Evolutionary conservation across 2,113 vertebrate genomes (phyloP).

Genomic region (Cisticola juncidis): DNA sequence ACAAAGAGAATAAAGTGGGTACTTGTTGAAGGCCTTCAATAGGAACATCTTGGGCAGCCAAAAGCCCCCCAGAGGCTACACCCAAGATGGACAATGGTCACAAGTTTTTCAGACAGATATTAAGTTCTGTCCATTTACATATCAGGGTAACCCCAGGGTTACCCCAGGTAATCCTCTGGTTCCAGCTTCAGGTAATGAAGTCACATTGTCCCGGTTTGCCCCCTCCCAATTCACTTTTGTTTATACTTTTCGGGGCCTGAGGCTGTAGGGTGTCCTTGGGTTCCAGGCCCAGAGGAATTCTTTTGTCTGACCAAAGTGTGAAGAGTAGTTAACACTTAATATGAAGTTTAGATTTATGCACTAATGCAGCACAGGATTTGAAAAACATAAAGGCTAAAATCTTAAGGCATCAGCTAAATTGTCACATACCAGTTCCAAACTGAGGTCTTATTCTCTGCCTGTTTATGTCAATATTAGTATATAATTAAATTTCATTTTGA

Average conservation of each 20-base stretch:
- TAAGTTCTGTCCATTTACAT: neutral
- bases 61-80: neutral
- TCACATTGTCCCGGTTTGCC: too few species aligned
- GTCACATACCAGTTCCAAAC: neutral
- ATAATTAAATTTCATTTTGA: neutral
- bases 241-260: neutral
- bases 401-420: neutral
- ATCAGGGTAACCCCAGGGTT: too few species aligned
- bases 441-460: neutral
- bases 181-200: neutral
- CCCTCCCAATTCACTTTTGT: neutral
- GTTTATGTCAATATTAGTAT: neutral
- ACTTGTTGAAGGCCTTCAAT: neutral
- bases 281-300: neutral
- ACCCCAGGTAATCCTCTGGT: neutral
- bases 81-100: neutral
- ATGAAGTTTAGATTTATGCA: neutral
- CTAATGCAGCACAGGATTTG: neutral
- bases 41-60: neutral
- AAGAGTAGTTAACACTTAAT: neutral
- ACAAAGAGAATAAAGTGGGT: neutral
- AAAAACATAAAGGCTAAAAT: neutral
- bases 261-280: neutral
- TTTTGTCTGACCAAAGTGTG: neutral
- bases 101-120: neutral